These are phyloP conservation scores for Acinonyx jubatus DNA, from an alignment of 2,113 vertebrate genomes.

Conservation along the genomic window DNA sequence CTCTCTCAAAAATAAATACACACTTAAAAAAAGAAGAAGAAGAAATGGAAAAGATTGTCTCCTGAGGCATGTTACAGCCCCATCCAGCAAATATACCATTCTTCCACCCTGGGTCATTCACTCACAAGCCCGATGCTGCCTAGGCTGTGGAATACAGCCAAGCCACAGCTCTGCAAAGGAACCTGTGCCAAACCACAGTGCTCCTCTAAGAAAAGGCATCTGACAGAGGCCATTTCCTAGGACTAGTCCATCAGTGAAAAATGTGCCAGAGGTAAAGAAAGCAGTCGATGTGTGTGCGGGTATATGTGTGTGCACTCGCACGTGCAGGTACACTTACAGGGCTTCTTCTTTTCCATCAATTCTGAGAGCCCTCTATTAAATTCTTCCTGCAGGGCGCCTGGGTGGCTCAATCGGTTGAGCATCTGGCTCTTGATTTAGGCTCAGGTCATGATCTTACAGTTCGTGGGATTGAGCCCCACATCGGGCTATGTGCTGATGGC, in stretches of 20 bases:
- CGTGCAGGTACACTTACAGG: fast-evolving
- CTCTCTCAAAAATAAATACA: no score
- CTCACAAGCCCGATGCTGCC: fast-evolving
- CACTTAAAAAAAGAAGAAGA: no score
- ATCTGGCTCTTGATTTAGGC: no score
- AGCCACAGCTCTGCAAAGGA: neutral
- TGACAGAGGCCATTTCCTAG: neutral
- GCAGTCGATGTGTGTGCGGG: neutral
- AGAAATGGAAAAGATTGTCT: neutral
- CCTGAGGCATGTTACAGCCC: neutral
- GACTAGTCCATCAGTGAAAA: neutral
- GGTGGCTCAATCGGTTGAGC: no score
- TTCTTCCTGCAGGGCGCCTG: neutral
- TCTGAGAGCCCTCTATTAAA: neutral
- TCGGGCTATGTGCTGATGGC: no score
- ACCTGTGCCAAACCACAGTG: neutral
- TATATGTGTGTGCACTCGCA: fast-evolving
- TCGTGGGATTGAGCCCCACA: no score
- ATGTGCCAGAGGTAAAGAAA: neutral
- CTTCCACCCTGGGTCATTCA: neutral
- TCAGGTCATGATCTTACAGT: no score
- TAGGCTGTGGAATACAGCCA: neutral
- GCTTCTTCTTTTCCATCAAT: neutral
- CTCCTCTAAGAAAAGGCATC: neutral
- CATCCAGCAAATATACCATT: neutral